These are phyloP conservation scores for Gouania willdenowi DNA, from an alignment of 2,797 vertebrate genomes.

Conservation along the genomic window DNA sequence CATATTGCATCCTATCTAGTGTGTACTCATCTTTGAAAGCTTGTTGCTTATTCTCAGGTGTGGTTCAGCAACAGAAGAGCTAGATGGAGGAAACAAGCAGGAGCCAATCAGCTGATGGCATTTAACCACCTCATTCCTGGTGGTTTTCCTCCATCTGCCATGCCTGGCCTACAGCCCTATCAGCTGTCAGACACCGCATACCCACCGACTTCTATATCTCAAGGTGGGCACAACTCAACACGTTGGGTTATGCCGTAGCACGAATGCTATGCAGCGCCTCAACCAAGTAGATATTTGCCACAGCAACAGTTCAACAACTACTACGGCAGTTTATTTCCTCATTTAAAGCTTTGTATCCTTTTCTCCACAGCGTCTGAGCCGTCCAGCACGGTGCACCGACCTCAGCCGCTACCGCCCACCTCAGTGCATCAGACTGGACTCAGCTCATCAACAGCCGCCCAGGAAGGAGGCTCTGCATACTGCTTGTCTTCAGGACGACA, in stretches of 20 bases:
- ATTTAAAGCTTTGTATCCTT: no score
- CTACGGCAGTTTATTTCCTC: no score
- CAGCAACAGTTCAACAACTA: no score
- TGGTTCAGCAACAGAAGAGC: slow-evolving; percentile 99
- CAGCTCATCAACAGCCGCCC: slow-evolving; percentile 79
- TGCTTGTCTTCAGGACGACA: slow-evolving; percentile 91
- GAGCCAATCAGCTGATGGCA: slow-evolving; percentile 98
- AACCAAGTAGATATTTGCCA: no score
- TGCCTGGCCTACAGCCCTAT: slow-evolving; percentile 91
- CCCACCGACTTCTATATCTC: slow-evolving; percentile 89
- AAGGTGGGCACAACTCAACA: slow-evolving; percentile 74
- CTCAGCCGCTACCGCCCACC: slow-evolving; percentile 96
- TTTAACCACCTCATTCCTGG: slow-evolving; percentile 99
- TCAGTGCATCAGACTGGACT: slow-evolving; percentile 88
- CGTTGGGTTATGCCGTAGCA: no score
- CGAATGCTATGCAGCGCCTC: no score
- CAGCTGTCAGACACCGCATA: slow-evolving; percentile 96
- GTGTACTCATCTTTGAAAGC: no score
- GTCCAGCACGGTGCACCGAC: slow-evolving; percentile 91
- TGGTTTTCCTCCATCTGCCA: slow-evolving; percentile 93
- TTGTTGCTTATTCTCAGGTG: slow-evolving; percentile 72
- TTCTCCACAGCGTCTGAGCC: slow-evolving; percentile 64
- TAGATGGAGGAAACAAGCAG: slow-evolving; percentile 98
- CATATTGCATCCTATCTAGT: no score
- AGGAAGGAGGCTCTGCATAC: slow-evolving; percentile 87